Evolutionary conservation across 2,113 vertebrate species (phyloP).

Genomic region (Barbus barbus): DNA sequence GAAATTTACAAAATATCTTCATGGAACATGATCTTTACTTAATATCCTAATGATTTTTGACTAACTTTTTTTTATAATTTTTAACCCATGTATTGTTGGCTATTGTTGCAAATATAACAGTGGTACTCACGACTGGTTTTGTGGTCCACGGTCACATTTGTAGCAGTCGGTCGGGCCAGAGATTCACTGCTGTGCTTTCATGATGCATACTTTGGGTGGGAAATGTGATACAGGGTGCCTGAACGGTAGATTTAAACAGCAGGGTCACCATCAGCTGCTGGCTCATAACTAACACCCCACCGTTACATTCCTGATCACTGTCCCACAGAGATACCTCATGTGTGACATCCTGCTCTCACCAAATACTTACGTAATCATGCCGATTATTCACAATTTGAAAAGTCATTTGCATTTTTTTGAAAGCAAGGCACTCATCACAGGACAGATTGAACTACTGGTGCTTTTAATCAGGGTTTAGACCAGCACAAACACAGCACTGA

Average conservation of each 20-base stretch:
- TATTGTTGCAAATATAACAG: too few relatives aligned
- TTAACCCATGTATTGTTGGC: too few relatives aligned
- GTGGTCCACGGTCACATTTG: not conserved
- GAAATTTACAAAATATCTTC: too few relatives aligned
- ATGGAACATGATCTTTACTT: too few relatives aligned
- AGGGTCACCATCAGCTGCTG: constrained; percentile 47
- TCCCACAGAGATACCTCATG: constrained; percentile 8
- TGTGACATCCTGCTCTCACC: not conserved
- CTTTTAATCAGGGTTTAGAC: constrained; percentile 48
- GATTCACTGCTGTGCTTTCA: not conserved
- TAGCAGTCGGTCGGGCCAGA: not conserved
- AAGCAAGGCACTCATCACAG: not conserved
- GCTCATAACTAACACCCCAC: constrained; percentile 47
- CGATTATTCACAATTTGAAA: not conserved
- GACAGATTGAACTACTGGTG: constrained; percentile 37
- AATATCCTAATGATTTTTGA: too few relatives aligned
- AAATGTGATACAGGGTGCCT: not conserved
- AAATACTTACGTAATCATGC: not conserved
- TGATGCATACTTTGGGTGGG: not conserved
- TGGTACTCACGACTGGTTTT: too few relatives aligned
- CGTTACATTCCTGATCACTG: constrained; percentile 52
- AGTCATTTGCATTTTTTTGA: too few relatives aligned
- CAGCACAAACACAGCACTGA: constrained; percentile 39
- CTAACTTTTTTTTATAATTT: too few relatives aligned
- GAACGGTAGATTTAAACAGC: constrained; percentile 7